Evolutionary conservation across 2,888 invertebrate species (phyloP).

Genomic region (Stegophylla sp.): DNA sequence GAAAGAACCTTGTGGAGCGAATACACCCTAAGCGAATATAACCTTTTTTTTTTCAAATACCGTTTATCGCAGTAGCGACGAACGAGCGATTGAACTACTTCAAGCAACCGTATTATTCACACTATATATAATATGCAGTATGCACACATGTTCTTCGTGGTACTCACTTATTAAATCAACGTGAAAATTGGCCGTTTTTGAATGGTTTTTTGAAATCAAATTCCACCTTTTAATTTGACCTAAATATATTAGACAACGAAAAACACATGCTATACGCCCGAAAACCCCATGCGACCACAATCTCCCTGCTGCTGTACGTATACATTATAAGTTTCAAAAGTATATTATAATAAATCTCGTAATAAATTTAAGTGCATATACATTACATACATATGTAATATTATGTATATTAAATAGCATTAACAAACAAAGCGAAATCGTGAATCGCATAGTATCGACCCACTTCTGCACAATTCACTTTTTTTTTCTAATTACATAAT

Average conservation of each 20-base stretch:
- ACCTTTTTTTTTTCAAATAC: too few relatives aligned
- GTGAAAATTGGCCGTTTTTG: background rate
- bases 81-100: too few relatives aligned
- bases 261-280: background rate
- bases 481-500: background rate
- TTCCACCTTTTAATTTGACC: constrained; percentile 1
- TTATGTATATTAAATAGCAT: background rate
- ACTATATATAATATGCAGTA: too few relatives aligned
- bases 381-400: background rate
- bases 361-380: background rate
- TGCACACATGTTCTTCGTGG: too few relatives aligned
- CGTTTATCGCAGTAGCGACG: too few relatives aligned
- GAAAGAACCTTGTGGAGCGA: too few relatives aligned
- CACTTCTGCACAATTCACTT: background rate
- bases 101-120: too few relatives aligned
- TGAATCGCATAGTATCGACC: background rate
- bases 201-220: background rate
- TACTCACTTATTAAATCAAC: constrained; percentile 28
- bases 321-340: background rate
- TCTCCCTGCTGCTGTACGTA: too few relatives aligned
- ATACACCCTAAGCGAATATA: too few relatives aligned
- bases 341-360: background rate
- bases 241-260: background rate
- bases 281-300: background rate
- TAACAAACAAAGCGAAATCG: background rate